A percentile compares a stretch with the other conserved stretches of the same genome.
These are phyloP conservation scores for Drosophila neocordata DNA, from an alignment of 1,140 invertebrate species.

Conservation along the genomic window DNA sequence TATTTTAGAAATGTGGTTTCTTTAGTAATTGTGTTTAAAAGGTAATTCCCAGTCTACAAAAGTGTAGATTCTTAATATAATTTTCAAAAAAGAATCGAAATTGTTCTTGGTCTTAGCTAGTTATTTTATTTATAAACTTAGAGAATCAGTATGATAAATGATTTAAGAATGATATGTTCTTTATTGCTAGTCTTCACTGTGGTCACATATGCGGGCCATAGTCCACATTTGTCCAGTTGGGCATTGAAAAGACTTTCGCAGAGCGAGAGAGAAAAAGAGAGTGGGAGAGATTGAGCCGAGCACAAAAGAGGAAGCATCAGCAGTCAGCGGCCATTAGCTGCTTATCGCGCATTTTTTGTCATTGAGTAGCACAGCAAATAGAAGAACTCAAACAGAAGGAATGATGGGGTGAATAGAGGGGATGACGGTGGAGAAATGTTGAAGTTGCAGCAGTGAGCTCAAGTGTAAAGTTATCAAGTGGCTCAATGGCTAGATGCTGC, in stretches of 20 bases:
- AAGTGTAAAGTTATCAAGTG: constrained; percentile 78
- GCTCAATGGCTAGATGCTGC: constrained; percentile 9
- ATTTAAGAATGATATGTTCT: not conserved
- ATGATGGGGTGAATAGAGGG: not conserved
- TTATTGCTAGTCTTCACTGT: constrained; percentile 24
- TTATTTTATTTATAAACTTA: too few species aligned
- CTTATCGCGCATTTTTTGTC: constrained; percentile 66
- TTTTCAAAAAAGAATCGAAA: too few species aligned
- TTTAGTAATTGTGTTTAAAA: too few species aligned
- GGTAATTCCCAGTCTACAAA: too few species aligned
- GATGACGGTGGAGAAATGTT: not conserved
- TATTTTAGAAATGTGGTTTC: too few species aligned
- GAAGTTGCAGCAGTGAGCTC: constrained; percentile 30
- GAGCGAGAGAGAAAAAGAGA: not conserved
- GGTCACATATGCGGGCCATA: constrained; percentile 44
- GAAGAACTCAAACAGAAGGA: constrained; percentile 1
- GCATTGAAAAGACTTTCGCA: constrained; percentile 38
- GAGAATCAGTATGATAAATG: not conserved
- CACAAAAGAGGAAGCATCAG: constrained; percentile 37
- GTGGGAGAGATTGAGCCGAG: constrained; percentile 25
- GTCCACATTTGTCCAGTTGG: constrained; percentile 40
- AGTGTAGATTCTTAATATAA: too few species aligned
- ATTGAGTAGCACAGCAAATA: constrained; percentile 55
- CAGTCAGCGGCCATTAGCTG: constrained; percentile 74
- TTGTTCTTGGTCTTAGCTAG: too few species aligned